phyloP scores from a whole-genome alignment of 2,113 vertebrate species.

The Macrotus californicus region DNA sequence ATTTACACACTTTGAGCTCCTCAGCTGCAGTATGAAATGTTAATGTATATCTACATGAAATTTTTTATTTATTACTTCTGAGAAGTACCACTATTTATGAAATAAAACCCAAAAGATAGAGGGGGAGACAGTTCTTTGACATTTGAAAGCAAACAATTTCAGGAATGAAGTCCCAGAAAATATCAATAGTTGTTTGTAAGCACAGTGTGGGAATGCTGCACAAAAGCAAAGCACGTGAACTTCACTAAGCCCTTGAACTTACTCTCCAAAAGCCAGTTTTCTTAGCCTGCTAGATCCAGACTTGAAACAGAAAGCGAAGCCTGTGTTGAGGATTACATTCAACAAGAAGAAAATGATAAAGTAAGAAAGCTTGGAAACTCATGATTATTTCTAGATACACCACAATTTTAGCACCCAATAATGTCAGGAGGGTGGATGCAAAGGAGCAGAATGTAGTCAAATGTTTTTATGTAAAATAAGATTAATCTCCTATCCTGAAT shows the following conservation, averaged over 20 bases:
- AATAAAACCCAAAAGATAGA: background rate
- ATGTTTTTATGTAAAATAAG: background rate
- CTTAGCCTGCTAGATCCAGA: background rate
- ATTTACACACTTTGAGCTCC: background rate
- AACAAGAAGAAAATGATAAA: background rate
- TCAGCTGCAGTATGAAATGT: background rate
- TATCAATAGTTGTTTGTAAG: slow-evolving; percentile 37
- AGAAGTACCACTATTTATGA: background rate
- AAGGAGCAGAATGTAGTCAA: background rate
- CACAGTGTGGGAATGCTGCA: background rate
- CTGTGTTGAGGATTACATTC: background rate
- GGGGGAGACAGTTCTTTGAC: slow-evolving; percentile 11
- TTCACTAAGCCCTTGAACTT: background rate
- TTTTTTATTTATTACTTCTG: background rate
- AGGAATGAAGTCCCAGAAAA: slow-evolving; percentile 37
- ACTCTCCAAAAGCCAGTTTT: slow-evolving; percentile 38
- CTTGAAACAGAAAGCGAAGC: background rate
- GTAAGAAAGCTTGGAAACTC: slow-evolving; percentile 16
- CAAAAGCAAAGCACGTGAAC: background rate
- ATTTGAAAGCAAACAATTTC: slow-evolving; percentile 33
- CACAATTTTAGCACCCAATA: background rate
- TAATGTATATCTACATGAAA: background rate
- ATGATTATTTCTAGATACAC: background rate
- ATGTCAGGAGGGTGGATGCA: background rate
- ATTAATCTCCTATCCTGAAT: slow-evolving; percentile 1